These are phyloP conservation scores for Chlorops oryzae DNA, from an alignment of 1,140 invertebrate genomes.

Conservation along the genomic window DNA sequence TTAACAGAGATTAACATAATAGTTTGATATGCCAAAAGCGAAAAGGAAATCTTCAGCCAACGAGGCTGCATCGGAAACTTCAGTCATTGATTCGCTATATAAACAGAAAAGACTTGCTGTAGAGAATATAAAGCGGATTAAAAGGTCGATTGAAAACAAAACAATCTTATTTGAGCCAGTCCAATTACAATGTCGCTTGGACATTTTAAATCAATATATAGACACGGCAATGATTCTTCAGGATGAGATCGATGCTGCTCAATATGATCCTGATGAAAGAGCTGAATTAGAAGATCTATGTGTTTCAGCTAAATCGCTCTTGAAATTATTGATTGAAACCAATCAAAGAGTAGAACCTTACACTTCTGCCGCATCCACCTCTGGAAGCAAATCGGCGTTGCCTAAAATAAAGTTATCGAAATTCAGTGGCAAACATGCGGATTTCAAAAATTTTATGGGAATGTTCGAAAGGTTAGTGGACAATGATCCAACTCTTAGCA, in stretches of 20 bases:
- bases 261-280: background rate
- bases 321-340: background rate
- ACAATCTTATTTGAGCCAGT: background rate
- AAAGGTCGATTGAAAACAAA: background rate
- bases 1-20: no score
- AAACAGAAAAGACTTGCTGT: no score
- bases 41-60: no score
- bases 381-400: conserved; percentile 1
- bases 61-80: no score
- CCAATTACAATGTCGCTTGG: conserved; percentile 2
- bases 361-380: background rate
- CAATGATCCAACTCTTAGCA: conserved; percentile 2
- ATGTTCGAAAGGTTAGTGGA: conserved; percentile 4
- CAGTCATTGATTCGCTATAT: no score
- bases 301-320: conserved; percentile 1
- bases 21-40: no score
- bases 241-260: background rate
- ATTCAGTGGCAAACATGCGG: conserved; percentile 7
- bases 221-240: background rate
- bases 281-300: conserved; percentile 3
- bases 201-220: conserved; percentile 2
- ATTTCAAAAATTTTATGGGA: conserved; percentile 2
- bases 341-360: background rate
- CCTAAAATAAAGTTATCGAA: conserved; percentile 5
- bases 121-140: no score